These are phyloP conservation scores for Leptogaster cylindrica DNA, from an alignment of 2,888 invertebrate genomes.

Conservation along the genomic window DNA sequence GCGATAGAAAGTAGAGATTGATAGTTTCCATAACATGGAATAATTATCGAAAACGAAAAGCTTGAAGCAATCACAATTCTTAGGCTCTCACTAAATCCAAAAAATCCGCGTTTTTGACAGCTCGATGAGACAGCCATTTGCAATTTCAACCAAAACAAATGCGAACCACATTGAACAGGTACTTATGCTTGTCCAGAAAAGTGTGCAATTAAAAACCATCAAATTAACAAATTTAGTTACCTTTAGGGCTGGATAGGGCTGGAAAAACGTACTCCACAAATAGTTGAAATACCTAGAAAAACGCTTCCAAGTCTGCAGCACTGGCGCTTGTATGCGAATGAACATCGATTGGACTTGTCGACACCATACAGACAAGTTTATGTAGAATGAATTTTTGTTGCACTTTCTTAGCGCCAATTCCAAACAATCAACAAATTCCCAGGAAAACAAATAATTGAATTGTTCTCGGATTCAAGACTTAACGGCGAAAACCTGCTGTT, in stretches of 20 bases:
- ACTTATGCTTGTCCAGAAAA: too few species aligned
- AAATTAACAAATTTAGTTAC: constrained; percentile 50
- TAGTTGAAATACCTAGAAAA: constrained; percentile 67
- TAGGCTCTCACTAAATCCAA: too few species aligned
- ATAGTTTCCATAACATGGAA: too few species aligned
- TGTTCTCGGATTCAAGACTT: neutral
- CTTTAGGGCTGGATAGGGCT: constrained; percentile 56
- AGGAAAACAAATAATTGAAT: neutral
- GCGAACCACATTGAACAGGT: neutral
- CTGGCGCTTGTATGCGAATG: constrained; percentile 69
- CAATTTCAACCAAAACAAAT: constrained; percentile 41
- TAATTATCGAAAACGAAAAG: too few species aligned
- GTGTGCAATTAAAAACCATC: neutral
- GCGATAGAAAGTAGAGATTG: too few species aligned
- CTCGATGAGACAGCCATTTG: constrained; percentile 18
- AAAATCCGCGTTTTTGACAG: too few species aligned
- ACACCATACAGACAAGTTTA: neutral
- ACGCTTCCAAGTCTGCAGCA: constrained; percentile 73
- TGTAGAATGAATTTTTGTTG: neutral
- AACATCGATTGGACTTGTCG: constrained; percentile 53
- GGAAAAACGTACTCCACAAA: constrained; percentile 68
- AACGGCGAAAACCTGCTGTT: neutral
- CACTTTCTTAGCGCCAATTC: neutral
- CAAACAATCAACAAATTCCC: neutral
- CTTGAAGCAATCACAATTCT: too few species aligned